Evolutionary conservation across 2,113 vertebrate genomes (phyloP).

Genomic region (Centropristis striata): DNA sequence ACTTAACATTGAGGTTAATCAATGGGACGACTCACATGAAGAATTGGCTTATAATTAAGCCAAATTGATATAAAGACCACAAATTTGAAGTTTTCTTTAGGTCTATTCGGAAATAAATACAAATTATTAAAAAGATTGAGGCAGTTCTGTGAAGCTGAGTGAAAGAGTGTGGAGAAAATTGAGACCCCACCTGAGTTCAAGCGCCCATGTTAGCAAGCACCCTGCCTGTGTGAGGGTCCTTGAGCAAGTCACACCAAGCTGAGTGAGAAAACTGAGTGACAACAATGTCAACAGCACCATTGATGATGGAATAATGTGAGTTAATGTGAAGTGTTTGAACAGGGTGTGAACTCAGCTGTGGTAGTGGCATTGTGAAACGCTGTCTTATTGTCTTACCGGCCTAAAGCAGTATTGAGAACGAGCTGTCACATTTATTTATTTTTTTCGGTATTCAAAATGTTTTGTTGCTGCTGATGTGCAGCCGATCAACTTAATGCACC

Average conservation of each 20-base stretch:
- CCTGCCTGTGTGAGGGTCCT: not conserved
- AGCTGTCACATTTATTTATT: constrained; percentile 37
- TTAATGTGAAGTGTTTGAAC: constrained; percentile 11
- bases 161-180: not conserved
- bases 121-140: not conserved
- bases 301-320: constrained; percentile 40
- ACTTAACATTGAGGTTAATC: not conserved
- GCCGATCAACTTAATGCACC: constrained; percentile 50
- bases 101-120: not conserved
- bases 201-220: not conserved
- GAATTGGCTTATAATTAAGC: not conserved
- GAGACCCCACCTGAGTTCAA: not conserved
- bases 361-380: constrained; percentile 10
- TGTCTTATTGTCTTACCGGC: constrained; percentile 20
- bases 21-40: not conserved
- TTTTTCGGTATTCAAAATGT: constrained; percentile 24
- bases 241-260: not conserved
- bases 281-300: not conserved
- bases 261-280: not conserved
- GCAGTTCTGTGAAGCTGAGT: not conserved
- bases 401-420: constrained; percentile 17
- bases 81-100: not conserved
- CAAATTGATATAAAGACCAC: not conserved
- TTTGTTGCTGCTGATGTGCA: constrained; percentile 39
- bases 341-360: constrained; percentile 4